phyloP scores from a whole-genome alignment of 2,113 vertebrate genomes.

The Romanogobio albipinnatus region DNA sequence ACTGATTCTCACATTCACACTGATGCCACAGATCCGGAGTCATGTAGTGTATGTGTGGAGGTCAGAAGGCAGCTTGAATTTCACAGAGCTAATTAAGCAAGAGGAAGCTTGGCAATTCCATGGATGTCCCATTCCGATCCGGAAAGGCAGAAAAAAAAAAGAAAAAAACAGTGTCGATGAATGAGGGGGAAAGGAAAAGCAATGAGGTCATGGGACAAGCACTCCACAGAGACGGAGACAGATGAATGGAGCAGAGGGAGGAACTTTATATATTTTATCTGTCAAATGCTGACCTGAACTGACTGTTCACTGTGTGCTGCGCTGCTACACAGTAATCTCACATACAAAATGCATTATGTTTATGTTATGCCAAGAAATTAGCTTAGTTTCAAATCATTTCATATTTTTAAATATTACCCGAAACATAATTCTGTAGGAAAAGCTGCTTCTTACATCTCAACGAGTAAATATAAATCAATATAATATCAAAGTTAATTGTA shows the following conservation, averaged over 20 bases:
- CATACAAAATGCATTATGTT: background rate
- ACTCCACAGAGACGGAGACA: background rate
- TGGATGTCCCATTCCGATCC: constrained; percentile 33
- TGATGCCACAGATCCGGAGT: constrained; percentile 51
- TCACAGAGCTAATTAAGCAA: constrained; percentile 58
- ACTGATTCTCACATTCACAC: constrained; percentile 31
- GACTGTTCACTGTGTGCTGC: background rate
- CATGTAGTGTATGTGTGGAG: constrained; percentile 47
- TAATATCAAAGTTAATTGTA: constrained; percentile 21
- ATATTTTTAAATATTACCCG: background rate
- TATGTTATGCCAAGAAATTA: background rate
- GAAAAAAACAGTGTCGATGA: constrained; percentile 13
- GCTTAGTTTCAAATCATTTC: no score
- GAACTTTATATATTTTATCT: background rate
- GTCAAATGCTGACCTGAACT: background rate
- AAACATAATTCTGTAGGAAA: background rate
- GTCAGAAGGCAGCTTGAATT: constrained; percentile 51
- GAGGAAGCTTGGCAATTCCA: constrained; percentile 50
- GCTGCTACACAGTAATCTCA: background rate
- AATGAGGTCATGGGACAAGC: constrained; percentile 73
- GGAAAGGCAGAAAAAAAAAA: background rate
- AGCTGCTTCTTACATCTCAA: background rate
- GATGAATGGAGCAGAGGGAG: constrained; percentile 2
- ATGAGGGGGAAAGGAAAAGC: constrained; percentile 66
- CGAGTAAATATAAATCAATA: background rate